Conservation (phyloP, 1,140 invertebrate genomes). For the Papilio polyxenes region DNA sequence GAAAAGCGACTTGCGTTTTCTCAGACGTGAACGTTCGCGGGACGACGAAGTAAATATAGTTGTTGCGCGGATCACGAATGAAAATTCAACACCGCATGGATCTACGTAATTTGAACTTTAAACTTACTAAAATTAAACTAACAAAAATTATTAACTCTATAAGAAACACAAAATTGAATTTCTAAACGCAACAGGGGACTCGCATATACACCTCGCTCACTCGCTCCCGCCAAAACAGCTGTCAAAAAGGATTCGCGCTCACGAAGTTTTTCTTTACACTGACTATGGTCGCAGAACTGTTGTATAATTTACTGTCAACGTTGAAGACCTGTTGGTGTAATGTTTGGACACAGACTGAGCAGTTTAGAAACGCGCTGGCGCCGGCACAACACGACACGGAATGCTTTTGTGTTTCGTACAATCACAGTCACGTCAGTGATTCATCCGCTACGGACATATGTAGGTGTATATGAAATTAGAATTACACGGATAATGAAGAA, state of each 20-base stretch:
- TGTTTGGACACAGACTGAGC: slow-evolving; percentile 64
- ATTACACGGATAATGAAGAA: neutral
- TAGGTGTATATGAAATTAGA: slow-evolving; percentile 5
- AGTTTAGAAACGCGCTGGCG: slow-evolving; percentile 62
- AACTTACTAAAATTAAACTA: neutral
- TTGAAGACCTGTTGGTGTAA: slow-evolving; percentile 55
- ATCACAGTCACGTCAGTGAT: slow-evolving; percentile 52
- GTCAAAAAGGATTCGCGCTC: slow-evolving; percentile 10
- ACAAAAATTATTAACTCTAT: too few relatives aligned
- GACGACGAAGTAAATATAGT: slow-evolving; percentile 16
- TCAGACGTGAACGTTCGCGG: neutral
- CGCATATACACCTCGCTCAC: neutral
- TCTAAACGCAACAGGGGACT: slow-evolving; percentile 21
- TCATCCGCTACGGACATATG: slow-evolving; percentile 42
- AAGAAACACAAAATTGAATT: neutral
- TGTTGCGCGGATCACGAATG: slow-evolving; percentile 6
- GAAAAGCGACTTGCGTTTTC: slow-evolving; percentile 26
- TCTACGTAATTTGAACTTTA: neutral
- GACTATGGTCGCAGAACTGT: neutral
- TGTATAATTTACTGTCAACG: slow-evolving; percentile 22
- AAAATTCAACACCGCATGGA: neutral
- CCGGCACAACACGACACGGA: slow-evolving; percentile 53
- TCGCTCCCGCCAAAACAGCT: slow-evolving; percentile 13
- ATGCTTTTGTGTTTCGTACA: slow-evolving; percentile 62
- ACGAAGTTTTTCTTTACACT: slow-evolving; percentile 30